Evolutionary conservation across 2,113 vertebrate species (phyloP).

Genomic region (Rhinolophus ferrumequinum): DNA sequence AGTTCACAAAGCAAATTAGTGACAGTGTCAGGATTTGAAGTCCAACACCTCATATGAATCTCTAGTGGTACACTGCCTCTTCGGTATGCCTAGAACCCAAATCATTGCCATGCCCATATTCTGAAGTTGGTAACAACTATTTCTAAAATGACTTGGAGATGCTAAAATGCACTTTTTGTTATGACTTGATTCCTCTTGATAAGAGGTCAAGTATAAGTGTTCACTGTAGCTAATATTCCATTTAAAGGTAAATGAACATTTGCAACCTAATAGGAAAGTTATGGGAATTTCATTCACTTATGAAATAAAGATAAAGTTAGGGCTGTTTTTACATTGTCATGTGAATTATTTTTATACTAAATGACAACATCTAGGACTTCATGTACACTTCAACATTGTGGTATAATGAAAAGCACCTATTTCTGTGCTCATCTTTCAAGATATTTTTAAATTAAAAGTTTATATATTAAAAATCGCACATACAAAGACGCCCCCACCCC

Average conservation of each 20-base stretch:
- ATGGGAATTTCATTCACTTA: not conserved
- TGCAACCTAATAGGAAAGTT: not conserved
- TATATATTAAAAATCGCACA: not conserved
- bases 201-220: not conserved
- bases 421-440: not conserved
- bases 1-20: not conserved
- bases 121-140: not conserved
- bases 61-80: not conserved
- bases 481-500: not conserved
- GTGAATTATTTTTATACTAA: constrained; percentile 5
- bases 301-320: constrained; percentile 17
- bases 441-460: not conserved
- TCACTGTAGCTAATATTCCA: not conserved
- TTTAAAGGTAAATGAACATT: constrained; percentile 35
- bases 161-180: not conserved
- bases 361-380: constrained; percentile 4
- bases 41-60: not conserved
- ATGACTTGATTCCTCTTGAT: not conserved
- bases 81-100: not conserved
- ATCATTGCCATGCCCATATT: not conserved
- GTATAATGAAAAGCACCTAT: not conserved
- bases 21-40: not conserved
- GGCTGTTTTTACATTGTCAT: not conserved
- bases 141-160: not conserved
- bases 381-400: not conserved